phyloP scores from a whole-genome alignment of 2,113 vertebrate genomes.

The Anarrhichthys ocellatus region DNA sequence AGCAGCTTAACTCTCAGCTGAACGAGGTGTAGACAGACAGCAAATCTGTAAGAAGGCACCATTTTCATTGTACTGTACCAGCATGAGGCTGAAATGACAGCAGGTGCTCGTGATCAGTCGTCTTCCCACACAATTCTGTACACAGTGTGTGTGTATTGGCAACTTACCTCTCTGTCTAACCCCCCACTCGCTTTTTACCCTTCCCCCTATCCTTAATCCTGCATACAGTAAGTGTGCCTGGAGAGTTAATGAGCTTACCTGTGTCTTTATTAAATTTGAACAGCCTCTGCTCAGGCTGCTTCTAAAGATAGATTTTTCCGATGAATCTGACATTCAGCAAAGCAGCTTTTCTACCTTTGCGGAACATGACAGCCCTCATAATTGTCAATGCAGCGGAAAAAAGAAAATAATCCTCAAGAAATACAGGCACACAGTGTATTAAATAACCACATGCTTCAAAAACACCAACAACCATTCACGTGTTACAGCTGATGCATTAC shows the following conservation, averaged over 20 bases:
- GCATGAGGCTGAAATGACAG: constrained; percentile 36
- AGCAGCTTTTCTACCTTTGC: constrained; percentile 49
- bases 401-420: not conserved
- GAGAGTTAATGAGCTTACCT: constrained; percentile 74
- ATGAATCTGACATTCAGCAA: constrained; percentile 63
- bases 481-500: constrained; percentile 1
- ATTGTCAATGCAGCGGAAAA: constrained; percentile 36
- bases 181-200: constrained; percentile 16
- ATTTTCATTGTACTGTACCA: constrained; percentile 5
- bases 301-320: constrained; percentile 62
- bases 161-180: constrained; percentile 27
- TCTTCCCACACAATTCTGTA: constrained; percentile 42
- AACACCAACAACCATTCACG: not conserved
- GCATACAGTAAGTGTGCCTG: constrained; percentile 55
- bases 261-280: constrained; percentile 73
- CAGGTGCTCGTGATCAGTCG: constrained; percentile 28
- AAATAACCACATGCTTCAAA: not conserved
- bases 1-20: constrained; percentile 50
- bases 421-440: not conserved
- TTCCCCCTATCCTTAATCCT: constrained; percentile 54
- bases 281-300: constrained; percentile 42
- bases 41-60: constrained; percentile 30
- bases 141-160: constrained; percentile 16
- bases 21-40: constrained; percentile 13
- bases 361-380: constrained; percentile 28